phyloP scores from a whole-genome alignment of 2,113 vertebrate species.

The Neogale vison region DNA sequence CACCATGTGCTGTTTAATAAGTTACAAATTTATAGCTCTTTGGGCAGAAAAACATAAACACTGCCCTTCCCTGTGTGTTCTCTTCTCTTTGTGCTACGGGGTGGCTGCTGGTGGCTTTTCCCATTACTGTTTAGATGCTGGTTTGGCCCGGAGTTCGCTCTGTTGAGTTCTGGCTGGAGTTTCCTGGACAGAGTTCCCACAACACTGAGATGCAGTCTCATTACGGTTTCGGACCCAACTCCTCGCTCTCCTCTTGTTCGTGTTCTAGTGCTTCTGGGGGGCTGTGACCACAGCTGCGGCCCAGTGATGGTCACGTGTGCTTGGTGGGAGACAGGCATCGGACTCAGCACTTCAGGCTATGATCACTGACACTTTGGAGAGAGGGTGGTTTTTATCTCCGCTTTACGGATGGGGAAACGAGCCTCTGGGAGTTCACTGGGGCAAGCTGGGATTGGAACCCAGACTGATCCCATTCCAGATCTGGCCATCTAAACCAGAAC shows the following conservation, averaged over 20 bases:
- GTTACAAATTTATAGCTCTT: constrained; percentile 65
- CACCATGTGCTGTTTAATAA: constrained; percentile 68
- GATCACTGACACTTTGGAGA: not conserved
- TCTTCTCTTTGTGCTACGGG: not conserved
- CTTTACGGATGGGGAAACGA: not conserved
- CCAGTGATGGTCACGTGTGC: not conserved
- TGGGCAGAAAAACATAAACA: constrained; percentile 50
- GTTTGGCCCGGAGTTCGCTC: constrained; percentile 44
- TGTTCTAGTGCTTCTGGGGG: not conserved
- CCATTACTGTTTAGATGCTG: constrained; percentile 60
- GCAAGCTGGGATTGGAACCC: not conserved
- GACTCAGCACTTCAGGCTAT: not conserved
- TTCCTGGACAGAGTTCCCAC: constrained; percentile 63
- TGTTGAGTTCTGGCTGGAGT: constrained; percentile 36
- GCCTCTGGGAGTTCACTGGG: constrained; percentile 49
- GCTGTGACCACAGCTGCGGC: not conserved
- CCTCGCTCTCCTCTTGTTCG: not conserved
- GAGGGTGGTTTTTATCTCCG: not conserved
- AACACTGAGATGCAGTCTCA: not conserved
- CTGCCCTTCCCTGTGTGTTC: constrained; percentile 29
- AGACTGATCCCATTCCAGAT: constrained; percentile 34
- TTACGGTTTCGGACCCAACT: not conserved
- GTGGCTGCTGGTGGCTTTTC: constrained; percentile 59
- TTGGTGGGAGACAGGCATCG: not conserved
- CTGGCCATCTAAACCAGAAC: not conserved